Evolutionary conservation across 2,797 vertebrate species (phyloP).

Genomic region (Dermochelys coriacea): DNA sequence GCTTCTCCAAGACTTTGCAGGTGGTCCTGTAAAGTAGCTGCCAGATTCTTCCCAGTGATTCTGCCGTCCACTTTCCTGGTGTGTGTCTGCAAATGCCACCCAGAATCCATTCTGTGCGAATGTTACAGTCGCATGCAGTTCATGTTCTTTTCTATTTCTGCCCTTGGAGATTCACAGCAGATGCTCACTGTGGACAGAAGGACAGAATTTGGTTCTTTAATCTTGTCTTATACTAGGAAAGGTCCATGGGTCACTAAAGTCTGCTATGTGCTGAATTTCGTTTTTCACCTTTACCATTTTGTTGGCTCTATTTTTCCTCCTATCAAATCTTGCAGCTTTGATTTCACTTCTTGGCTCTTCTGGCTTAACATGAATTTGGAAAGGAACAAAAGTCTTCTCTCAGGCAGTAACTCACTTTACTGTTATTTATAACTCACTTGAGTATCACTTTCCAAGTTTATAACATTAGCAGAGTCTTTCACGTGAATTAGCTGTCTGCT

Average conservation of each 20-base stretch:
- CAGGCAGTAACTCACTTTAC: slow-evolving; percentile 3
- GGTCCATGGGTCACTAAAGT: not conserved
- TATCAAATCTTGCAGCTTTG: slow-evolving; percentile 45
- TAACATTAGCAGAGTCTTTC: slow-evolving; percentile 24
- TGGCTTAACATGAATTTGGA: not conserved
- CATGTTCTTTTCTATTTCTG: not conserved
- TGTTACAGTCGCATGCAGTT: rapidly evolving
- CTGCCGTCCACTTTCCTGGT: not conserved
- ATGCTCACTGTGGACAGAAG: not conserved
- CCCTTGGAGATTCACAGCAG: not conserved
- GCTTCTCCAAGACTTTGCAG: not conserved
- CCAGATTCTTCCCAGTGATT: not conserved
- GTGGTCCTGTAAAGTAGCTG: not conserved
- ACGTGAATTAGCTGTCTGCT: not conserved
- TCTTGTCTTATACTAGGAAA: slow-evolving; percentile 5
- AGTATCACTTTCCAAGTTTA: not conserved
- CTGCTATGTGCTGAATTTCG: not conserved
- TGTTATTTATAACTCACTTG: slow-evolving; percentile 31
- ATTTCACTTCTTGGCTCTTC: slow-evolving; percentile 33
- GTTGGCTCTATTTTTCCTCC: slow-evolving; percentile 32
- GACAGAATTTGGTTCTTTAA: not conserved
- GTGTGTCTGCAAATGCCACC: not conserved
- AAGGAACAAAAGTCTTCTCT: slow-evolving; percentile 13
- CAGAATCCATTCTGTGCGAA: not conserved
- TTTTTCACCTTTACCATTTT: slow-evolving; percentile 13